Conservation (phyloP, 2,888 invertebrate species). For the Ennomos erosarius region DNA sequence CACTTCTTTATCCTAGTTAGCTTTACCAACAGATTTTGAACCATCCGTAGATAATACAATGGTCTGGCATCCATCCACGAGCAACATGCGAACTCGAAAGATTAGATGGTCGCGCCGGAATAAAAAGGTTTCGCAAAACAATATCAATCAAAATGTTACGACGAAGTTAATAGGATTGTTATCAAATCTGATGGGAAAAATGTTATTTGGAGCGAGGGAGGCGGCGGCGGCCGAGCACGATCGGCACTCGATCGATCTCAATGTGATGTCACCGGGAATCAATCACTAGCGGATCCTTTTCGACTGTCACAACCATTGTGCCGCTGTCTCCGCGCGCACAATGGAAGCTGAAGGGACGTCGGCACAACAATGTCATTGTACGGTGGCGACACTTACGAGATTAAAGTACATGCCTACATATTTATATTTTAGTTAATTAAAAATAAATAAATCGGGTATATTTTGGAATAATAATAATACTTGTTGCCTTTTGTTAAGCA, state of each 20-base stretch:
- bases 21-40: too few species aligned
- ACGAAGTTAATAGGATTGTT: not conserved
- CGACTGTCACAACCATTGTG: too few species aligned
- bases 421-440: too few species aligned
- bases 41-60: too few species aligned
- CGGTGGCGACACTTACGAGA: not conserved
- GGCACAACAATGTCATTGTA: not conserved
- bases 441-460: too few species aligned
- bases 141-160: conserved; percentile 5
- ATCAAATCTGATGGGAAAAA: conserved; percentile 1
- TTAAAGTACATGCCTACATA: conserved; percentile 1
- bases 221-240: not conserved
- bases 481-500: too few species aligned
- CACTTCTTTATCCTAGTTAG: too few species aligned
- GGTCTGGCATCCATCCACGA: too few species aligned
- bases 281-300: conserved; percentile 44
- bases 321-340: not conserved
- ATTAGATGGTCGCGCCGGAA: not conserved
- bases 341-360: not conserved
- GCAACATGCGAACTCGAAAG: too few species aligned
- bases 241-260: conserved; percentile 50
- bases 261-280: conserved; percentile 51
- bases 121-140: conserved; percentile 28
- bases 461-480: too few species aligned
- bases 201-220: not conserved